Base-by-base conservation (phyloP, 2,888 invertebrate species). In the Spisula solida region DNA sequence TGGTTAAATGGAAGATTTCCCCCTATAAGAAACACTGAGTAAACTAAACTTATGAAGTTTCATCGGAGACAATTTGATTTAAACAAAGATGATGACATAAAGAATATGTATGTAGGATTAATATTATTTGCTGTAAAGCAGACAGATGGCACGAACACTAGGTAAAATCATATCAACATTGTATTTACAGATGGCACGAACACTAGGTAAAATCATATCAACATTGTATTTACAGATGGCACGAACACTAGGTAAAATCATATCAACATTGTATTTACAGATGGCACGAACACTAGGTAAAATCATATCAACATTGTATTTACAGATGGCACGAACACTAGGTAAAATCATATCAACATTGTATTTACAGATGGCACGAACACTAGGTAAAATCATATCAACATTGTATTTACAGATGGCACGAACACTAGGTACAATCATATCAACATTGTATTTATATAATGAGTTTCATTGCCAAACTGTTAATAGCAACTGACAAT, bases 401-500 rank as follows among this genome's bases (percentile, higher is more conserved):
- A n/a, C 60, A 66, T 66, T n/a, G n/a, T 66, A 66, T 12, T 25
- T 25, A 18, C 20, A 14, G 55, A 55, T 55, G 18, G 16, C 20
- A 55, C 55, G 18, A 25, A 60, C 18, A 6, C 25, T 25, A 25
- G 10, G 25, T 8, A n/a, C 60, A 66, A 10, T 25, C 60, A 66
- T 10, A 25, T 41, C 41, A 66, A n/a, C 60, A 66, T 66, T n/a
- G n/a, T 66, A 66, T 12, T 25, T 25, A n/a, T 8, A n/a, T 25
- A 66, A 25, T 66, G 60, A 25, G 60, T 25, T 20, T 66, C 60
- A 25, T 4, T 66, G 60, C 60, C 60, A 66, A 66, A 25, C 60
- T 4, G 60, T 66, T 66, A 66, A 66, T 66, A n/a, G n/a, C 60
- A n/a, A 66, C 60, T 66, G 60, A 66, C 60, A 66, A 4, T 25